These are phyloP conservation scores for Etia nguti DNA, from an alignment of 2,113 vertebrate species.

Conservation along the genomic window DNA sequence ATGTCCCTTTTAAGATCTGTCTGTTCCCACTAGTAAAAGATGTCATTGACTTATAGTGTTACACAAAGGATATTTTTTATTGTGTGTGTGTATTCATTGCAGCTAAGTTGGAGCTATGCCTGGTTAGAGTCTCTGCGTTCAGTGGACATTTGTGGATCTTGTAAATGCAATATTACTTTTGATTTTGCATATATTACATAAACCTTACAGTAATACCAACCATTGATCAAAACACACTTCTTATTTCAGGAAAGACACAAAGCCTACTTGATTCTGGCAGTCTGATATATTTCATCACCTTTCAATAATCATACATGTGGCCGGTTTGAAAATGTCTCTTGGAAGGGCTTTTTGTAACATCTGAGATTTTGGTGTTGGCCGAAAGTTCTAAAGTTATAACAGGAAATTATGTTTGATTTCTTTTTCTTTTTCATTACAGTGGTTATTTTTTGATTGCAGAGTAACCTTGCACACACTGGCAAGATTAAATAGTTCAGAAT, in stretches of 20 bases:
- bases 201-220: neutral
- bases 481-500: neutral
- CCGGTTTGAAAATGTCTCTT: neutral
- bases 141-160: neutral
- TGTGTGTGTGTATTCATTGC: neutral
- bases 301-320: neutral
- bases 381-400: neutral
- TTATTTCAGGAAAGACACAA: neutral
- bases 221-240: neutral
- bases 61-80: conserved; percentile 41
- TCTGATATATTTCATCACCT: neutral
- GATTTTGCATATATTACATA: neutral
- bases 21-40: conserved; percentile 36
- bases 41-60: conserved; percentile 46
- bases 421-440: neutral
- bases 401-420: neutral
- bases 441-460: neutral
- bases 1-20: conserved; percentile 21
- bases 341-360: neutral
- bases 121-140: neutral
- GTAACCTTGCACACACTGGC: neutral
- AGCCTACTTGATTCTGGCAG: neutral
- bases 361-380: neutral
- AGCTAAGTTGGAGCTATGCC: neutral
- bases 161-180: neutral